These are phyloP conservation scores for Temnothorax nylanderi DNA, from an alignment of 1,140 invertebrate species.

Conservation along the genomic window DNA sequence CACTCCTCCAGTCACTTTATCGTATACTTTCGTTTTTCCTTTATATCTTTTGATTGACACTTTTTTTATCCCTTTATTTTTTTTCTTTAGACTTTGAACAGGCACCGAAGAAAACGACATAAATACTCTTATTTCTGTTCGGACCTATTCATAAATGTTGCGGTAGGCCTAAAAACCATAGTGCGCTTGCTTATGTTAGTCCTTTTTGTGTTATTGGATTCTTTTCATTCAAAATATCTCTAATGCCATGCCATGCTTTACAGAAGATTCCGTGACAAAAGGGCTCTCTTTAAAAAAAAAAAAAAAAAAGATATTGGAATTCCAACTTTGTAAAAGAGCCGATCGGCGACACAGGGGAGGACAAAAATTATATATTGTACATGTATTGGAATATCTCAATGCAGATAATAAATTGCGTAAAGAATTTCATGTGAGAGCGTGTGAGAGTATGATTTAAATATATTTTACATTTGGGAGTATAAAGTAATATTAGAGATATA, in stretches of 20 bases:
- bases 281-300: not conserved
- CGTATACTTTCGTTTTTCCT: not conserved
- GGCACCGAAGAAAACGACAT: too few relatives aligned
- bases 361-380: not conserved
- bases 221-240: not conserved
- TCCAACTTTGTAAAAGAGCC: not conserved
- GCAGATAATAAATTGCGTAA: not conserved
- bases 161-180: not conserved
- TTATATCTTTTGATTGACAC: not conserved
- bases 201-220: not conserved
- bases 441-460: not conserved
- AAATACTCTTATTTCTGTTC: not conserved
- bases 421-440: not conserved
- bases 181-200: not conserved
- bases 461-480: not conserved
- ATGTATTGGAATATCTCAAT: not conserved
- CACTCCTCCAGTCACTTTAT: not conserved
- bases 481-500: not conserved
- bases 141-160: not conserved
- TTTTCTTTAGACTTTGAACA: not conserved
- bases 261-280: not conserved
- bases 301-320: not conserved
- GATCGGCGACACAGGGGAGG: not conserved
- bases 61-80: not conserved
- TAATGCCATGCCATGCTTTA: not conserved